Base-by-base conservation (phyloP, 2,797 vertebrate genomes). In the Ptychadena robeensis region DNA sequence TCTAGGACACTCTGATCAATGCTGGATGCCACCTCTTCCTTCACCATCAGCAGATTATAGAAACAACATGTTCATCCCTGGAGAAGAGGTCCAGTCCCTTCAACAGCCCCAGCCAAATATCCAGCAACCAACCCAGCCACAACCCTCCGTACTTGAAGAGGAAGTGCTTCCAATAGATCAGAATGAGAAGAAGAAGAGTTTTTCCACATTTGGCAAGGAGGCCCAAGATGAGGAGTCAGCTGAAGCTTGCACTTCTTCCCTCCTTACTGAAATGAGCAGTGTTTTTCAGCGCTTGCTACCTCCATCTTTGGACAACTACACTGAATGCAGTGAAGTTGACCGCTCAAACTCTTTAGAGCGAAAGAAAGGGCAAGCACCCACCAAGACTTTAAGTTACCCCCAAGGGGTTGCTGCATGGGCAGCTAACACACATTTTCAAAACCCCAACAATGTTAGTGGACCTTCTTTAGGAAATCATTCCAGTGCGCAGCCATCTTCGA, bases 131-230 rank as follows among this genome's bases (percentile, higher is more conserved):
- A 89, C 90, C 10, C 94, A 88, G 0, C 90, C 91, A 83, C 91
- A 92, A 44, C 89, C 89, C 77, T 90, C 93, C 9, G 64, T 86
- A 0, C 89, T 93, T 0, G 94, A 95, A 76, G 97, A 98, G 2
- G 96, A 91, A 2, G 73, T 44, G 0, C 93, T 91, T 87, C 90
- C 95, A 0, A 85, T 92, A 0, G 96, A 97, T 0, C 86, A 89
- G 0, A 88, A 90, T 0, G 93, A 93, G 86, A 94, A 96, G 67
- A 98, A 96, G 91, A 97, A 96, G 89, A 98, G 97, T 80, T 99
- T 99, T 87, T 98, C 96, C 35, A 99, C 97, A 0, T 99, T 99
- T 3, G 98, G 98, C 68, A 99, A 99, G 87, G 96, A 97, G 77
- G 87, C 91, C 22, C 90, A 89, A 0, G 93, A 92, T 0, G 93